Evolutionary conservation across 2,888 invertebrate genomes (phyloP).

Genomic region (Anodontia alba): DNA sequence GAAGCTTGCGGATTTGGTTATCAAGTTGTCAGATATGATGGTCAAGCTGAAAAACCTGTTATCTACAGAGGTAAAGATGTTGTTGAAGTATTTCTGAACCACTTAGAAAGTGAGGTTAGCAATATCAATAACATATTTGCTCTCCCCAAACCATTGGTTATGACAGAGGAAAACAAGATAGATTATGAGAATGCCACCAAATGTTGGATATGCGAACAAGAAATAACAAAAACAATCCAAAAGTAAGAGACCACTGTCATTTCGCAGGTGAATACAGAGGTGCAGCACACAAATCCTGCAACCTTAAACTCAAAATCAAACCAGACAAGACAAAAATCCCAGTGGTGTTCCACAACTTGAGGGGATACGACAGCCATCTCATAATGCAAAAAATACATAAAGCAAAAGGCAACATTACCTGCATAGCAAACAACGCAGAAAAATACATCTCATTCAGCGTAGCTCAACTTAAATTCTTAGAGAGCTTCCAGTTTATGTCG

Average conservation of each 20-base stretch:
- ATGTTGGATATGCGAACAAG: conserved; percentile 40
- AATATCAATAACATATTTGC: conserved; percentile 33
- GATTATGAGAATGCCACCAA: conserved; percentile 30
- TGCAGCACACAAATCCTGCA: too few relatives aligned
- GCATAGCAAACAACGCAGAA: not conserved
- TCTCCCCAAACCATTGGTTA: conserved; percentile 27
- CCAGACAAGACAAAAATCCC: too few relatives aligned
- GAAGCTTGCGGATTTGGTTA: conserved; percentile 41
- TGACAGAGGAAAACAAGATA: conserved; percentile 31
- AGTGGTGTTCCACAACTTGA: too few relatives aligned
- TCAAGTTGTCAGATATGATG: conserved; percentile 23
- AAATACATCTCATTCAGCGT: too few relatives aligned
- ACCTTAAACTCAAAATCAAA: too few relatives aligned
- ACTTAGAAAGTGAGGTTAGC: conserved; percentile 16
- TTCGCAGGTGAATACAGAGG: too few relatives aligned
- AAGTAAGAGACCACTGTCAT: too few relatives aligned
- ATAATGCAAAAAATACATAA: too few relatives aligned
- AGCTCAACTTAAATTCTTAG: too few relatives aligned
- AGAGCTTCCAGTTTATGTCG: not conserved
- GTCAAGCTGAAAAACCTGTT: not conserved
- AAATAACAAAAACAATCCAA: conserved; percentile 24
- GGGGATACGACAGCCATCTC: too few relatives aligned
- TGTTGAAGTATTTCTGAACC: conserved; percentile 28
- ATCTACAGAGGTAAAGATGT: conserved; percentile 25
- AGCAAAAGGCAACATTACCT: conserved; percentile 39